These are phyloP conservation scores for Desoria tigrina DNA, from an alignment of 2,888 invertebrate genomes.

Conservation along the genomic window DNA sequence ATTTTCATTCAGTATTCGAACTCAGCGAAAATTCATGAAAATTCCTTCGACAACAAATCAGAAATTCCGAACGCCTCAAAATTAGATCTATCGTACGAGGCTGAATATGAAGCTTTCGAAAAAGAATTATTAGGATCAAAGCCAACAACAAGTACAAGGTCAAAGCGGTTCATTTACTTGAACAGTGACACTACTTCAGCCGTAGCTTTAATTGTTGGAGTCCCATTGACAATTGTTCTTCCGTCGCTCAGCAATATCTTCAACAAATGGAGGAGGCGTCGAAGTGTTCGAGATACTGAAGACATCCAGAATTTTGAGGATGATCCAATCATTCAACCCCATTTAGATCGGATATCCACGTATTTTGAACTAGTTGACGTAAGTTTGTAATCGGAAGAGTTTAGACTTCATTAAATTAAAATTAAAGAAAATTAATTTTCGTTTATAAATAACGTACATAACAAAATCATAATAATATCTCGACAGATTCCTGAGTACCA, in stretches of 20 bases:
- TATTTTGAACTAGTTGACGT: conserved; percentile 53
- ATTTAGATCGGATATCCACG: conserved; percentile 45
- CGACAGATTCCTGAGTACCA: conserved; percentile 52
- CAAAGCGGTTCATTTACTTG: conserved; percentile 33
- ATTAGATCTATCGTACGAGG: conserved; percentile 30
- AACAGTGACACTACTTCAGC: conserved; percentile 39
- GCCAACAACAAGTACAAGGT: conserved; percentile 7
- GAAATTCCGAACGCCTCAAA: neutral
- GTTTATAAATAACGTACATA: neutral
- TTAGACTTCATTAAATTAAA: too few species aligned
- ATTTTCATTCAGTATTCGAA: too few species aligned
- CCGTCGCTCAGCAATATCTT: conserved; percentile 51
- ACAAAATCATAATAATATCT: neutral
- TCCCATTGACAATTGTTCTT: conserved; percentile 48
- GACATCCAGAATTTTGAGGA: conserved; percentile 29
- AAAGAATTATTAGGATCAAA: conserved; percentile 1
- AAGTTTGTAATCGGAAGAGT: conserved; percentile 9
- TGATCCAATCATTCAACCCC: conserved; percentile 34
- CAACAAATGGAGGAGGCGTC: conserved; percentile 38
- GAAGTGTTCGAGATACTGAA: conserved; percentile 31
- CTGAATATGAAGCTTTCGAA: conserved; percentile 26
- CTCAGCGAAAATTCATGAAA: too few species aligned
- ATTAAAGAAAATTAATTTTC: too few species aligned
- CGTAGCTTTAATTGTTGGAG: conserved; percentile 47
- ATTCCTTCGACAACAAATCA: too few species aligned